Conservation (phyloP, 2,797 vertebrate genomes). For the Todus mexicanus region DNA sequence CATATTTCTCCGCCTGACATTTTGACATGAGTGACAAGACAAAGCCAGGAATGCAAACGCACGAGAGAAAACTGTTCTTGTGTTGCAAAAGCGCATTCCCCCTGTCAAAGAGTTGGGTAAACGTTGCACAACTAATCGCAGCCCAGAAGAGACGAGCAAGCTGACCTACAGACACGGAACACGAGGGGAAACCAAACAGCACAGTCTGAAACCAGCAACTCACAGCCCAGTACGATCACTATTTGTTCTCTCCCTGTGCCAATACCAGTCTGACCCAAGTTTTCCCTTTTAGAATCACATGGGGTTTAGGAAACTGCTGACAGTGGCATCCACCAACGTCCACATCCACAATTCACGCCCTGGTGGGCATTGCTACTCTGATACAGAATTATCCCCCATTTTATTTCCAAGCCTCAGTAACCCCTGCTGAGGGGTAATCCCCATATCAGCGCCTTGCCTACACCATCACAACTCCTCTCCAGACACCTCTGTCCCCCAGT, state of each 20-base stretch:
- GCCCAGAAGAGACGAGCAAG: background rate
- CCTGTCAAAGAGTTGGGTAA: background rate
- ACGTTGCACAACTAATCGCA: background rate
- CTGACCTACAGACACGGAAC: background rate
- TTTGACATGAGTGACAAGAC: constrained; percentile 17
- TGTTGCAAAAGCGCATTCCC: background rate
- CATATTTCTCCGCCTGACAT: constrained; percentile 11
- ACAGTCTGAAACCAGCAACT: rapidly evolving
- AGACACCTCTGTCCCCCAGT: background rate
- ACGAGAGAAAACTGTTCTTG: background rate
- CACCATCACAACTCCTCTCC: background rate
- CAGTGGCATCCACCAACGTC: background rate
- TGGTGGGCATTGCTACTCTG: rapidly evolving
- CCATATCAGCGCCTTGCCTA: background rate
- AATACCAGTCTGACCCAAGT: background rate
- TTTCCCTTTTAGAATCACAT: rapidly evolving
- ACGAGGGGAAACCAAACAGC: background rate
- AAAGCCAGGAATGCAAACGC: constrained; percentile 6
- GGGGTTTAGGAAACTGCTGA: background rate
- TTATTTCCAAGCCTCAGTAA: background rate
- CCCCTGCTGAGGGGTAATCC: background rate
- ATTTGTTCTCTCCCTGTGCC: rapidly evolving
- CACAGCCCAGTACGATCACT: rapidly evolving
- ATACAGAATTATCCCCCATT: rapidly evolving
- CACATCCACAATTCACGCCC: rapidly evolving